phyloP scores from a whole-genome alignment of 2,797 vertebrate genomes.

The Synaphobranchus kaupii region DNA sequence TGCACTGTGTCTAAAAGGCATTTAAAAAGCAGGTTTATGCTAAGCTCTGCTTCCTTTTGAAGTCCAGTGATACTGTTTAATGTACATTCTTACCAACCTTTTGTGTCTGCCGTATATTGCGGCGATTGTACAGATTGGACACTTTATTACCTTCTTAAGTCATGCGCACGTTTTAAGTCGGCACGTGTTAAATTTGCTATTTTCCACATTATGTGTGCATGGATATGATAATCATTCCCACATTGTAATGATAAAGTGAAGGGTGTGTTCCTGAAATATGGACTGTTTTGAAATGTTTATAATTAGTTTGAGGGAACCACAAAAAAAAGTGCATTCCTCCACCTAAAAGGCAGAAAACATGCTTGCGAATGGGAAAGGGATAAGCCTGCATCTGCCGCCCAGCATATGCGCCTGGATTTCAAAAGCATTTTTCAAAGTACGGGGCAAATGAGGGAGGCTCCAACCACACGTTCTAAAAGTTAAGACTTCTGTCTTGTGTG shows the following conservation, averaged over 20 bases:
- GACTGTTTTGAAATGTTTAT: slow-evolving; percentile 26
- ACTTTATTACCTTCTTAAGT: slow-evolving; percentile 24
- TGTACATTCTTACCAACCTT: slow-evolving; percentile 1
- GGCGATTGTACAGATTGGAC: slow-evolving; percentile 22
- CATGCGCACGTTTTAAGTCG: neutral
- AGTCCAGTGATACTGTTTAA: neutral
- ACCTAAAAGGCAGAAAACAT: neutral
- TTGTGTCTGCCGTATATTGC: slow-evolving; percentile 26
- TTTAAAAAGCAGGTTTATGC: slow-evolving; percentile 28
- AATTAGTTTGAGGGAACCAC: neutral
- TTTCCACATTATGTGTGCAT: slow-evolving; percentile 22
- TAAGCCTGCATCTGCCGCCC: neutral
- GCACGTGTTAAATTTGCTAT: slow-evolving; percentile 25
- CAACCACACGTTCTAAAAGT: slow-evolving; percentile 3
- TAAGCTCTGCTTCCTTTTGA: slow-evolving; percentile 20
- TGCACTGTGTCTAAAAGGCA: neutral
- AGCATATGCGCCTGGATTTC: neutral
- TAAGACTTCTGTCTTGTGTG: slow-evolving; percentile 16
- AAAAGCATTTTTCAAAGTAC: neutral
- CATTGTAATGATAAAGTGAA: slow-evolving; percentile 21
- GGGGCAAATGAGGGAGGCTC: neutral
- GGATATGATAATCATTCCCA: slow-evolving; percentile 25
- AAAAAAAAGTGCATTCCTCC: neutral
- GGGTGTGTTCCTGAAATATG: slow-evolving; percentile 14
- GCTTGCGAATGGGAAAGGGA: neutral